Conservation (phyloP, 2,797 vertebrate genomes). For the Chrysolophus pictus region DNA sequence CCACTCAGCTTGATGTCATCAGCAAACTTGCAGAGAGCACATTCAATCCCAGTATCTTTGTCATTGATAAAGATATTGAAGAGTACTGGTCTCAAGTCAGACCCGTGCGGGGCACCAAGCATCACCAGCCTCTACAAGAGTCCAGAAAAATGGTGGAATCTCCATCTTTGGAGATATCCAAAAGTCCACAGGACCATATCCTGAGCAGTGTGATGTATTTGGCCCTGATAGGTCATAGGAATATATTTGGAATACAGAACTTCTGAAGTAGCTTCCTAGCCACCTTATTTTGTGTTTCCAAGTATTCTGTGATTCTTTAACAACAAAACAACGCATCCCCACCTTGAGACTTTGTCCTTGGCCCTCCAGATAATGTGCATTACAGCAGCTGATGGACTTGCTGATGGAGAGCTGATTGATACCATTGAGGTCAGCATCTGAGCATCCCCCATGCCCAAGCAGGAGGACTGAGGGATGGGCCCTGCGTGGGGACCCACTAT, state of each 20-base stretch:
- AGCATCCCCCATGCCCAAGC: background rate
- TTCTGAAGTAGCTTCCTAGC: background rate
- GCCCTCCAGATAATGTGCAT: background rate
- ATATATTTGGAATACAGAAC: background rate
- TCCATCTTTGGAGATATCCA: background rate
- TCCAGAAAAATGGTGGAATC: background rate
- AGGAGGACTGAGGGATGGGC: background rate
- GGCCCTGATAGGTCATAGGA: background rate
- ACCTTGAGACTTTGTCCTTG: background rate
- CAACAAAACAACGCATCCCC: background rate
- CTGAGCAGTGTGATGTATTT: background rate
- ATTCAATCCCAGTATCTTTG: too few relatives aligned
- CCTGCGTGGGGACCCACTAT: too few relatives aligned
- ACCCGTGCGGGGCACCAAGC: background rate
- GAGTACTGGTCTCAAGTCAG: too few relatives aligned
- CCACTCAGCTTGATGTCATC: too few relatives aligned
- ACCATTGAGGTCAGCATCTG: background rate
- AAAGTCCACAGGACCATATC: background rate
- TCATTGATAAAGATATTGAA: background rate
- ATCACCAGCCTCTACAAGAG: background rate
- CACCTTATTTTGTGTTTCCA: background rate
- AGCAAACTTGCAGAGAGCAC: too few relatives aligned
- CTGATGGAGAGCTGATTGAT: background rate
- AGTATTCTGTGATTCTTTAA: background rate
- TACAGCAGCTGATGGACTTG: background rate